Percentiles rank a stretch among this genome's conserved stretches.
Conservation (phyloP, 2,888 invertebrate species). For the Blastobasis adustella region DNA sequence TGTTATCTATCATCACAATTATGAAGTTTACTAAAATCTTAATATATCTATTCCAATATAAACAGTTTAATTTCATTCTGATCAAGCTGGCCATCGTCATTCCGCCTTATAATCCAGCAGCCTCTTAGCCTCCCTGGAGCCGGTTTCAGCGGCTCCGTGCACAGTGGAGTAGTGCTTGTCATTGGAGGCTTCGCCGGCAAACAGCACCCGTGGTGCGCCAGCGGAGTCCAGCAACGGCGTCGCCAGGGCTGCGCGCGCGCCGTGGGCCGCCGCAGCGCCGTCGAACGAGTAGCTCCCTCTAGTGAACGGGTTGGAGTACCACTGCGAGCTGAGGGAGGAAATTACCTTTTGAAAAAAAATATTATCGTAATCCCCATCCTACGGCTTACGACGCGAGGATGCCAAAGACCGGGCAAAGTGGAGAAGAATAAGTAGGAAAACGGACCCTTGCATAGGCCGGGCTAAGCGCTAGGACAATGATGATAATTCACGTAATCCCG, state of each 20-base stretch:
- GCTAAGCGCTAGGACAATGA: too few relatives aligned
- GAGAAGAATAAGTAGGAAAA: too few relatives aligned
- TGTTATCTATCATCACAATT: too few relatives aligned
- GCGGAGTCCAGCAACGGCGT: slow-evolving; percentile 59
- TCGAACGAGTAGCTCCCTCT: slow-evolving; percentile 76
- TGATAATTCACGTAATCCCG: too few relatives aligned
- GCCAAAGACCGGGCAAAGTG: too few relatives aligned
- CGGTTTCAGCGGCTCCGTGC: slow-evolving; percentile 77
- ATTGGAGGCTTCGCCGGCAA: slow-evolving; percentile 69
- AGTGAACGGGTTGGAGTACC: slow-evolving; percentile 77
- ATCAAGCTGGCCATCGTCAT: too few relatives aligned
- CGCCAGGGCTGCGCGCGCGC: slow-evolving; percentile 61
- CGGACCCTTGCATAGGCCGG: too few relatives aligned
- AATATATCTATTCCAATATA: too few relatives aligned
- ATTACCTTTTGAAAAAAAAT: slow-evolving; percentile 16
- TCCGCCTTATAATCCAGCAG: neutral
- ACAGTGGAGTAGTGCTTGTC: slow-evolving; percentile 74
- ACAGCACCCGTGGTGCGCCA: slow-evolving; percentile 52
- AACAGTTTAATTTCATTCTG: too few relatives aligned
- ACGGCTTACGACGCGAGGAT: too few relatives aligned
- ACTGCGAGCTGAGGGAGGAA: slow-evolving; percentile 69
- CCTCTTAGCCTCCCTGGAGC: slow-evolving; percentile 71
- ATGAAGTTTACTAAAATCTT: too few relatives aligned
- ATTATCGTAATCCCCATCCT: slow-evolving; percentile 56
- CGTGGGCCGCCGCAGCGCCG: slow-evolving; percentile 53